Conservation (phyloP, 2,113 vertebrate genomes). For the Chauna torquata region DNA sequence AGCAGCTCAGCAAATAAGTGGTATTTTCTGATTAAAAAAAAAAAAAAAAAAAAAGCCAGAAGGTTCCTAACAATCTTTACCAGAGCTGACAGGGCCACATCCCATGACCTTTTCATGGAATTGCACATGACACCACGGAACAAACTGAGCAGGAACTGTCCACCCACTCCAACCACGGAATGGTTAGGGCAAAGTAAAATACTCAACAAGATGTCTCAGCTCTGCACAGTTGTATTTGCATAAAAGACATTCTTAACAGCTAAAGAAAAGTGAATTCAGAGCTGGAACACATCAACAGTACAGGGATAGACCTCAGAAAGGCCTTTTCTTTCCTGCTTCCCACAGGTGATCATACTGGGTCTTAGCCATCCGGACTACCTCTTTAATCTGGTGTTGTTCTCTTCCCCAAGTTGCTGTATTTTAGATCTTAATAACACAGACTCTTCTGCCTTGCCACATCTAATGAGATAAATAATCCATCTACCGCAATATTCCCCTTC, state of each 20-base stretch:
- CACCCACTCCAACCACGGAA: neutral
- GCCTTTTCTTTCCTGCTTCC: neutral
- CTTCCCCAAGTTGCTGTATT: neutral
- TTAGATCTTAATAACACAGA: neutral
- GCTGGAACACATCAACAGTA: neutral
- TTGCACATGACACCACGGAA: neutral
- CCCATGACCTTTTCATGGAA: neutral
- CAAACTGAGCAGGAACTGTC: neutral
- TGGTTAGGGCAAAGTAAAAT: neutral
- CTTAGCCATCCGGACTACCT: neutral
- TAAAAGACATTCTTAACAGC: neutral
- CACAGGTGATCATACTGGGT: neutral
- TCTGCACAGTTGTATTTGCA: neutral
- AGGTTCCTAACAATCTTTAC: neutral
- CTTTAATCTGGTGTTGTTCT: neutral
- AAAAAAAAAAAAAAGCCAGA: neutral
- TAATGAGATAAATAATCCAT: neutral
- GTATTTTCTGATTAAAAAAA: neutral
- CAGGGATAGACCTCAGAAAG: neutral
- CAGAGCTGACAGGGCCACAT: neutral
- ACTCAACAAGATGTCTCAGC: neutral
- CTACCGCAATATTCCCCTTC: neutral
- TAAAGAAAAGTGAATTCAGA: neutral
- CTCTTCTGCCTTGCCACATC: neutral
- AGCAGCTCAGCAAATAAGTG: neutral